Percentiles rank a stretch among this genome's conserved stretches.
Evolutionary conservation across 23 tunicate species (phyloP).

Genomic region (Ciona savignyi): DNA sequence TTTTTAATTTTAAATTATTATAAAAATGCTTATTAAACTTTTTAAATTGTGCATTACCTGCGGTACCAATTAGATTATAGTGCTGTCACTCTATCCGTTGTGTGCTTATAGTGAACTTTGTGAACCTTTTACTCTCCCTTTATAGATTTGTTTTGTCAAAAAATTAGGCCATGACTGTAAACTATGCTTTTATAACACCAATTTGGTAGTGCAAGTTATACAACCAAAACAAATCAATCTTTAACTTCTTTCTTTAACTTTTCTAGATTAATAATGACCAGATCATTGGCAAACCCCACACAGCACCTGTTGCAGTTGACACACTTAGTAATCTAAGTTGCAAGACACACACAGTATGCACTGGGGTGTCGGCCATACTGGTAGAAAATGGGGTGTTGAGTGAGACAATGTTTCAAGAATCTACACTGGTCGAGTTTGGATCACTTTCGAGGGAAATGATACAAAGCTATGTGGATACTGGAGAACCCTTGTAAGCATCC

Average conservation of each 20-base stretch:
- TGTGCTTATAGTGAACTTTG: too few species aligned
- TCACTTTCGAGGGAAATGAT: conserved; percentile 24
- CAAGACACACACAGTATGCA: conserved; percentile 49
- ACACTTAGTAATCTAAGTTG: conserved; percentile 43
- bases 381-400: conserved; percentile 2
- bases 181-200: too few species aligned
- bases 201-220: too few species aligned
- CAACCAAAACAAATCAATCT: too few species aligned
- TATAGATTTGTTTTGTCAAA: too few species aligned
- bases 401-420: conserved; percentile 38
- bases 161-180: too few species aligned
- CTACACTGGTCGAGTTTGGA: conserved; percentile 56
- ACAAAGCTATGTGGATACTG: conserved; percentile 57
- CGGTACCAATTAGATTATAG: too few species aligned
- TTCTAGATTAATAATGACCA: conserved; percentile 29
- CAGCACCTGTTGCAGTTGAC: conserved; percentile 34
- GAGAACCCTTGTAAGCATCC: conserved; percentile 83
- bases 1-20: too few species aligned
- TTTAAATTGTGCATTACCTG: too few species aligned
- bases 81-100: too few species aligned
- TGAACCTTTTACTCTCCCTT: too few species aligned
- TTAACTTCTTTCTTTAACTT: not conserved
- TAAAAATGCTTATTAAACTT: too few species aligned
- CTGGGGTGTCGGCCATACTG: conserved; percentile 57
- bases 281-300: conserved; percentile 93